phyloP scores from a whole-genome alignment of 2,113 vertebrate genomes.

The Seriola rivoliana region DNA sequence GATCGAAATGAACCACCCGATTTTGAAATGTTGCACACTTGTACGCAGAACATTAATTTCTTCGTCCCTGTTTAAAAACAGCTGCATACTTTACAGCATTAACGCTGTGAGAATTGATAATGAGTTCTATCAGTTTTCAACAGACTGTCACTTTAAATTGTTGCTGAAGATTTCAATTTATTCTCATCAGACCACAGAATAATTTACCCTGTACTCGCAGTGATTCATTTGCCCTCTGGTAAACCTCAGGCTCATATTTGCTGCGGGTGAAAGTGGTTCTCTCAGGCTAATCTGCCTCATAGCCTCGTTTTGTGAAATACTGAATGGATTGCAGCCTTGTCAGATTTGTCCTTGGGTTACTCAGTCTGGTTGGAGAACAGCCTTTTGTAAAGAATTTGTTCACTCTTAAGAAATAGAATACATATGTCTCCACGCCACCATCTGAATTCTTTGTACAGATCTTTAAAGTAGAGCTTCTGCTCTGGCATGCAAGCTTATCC shows the following conservation, averaged over 20 bases:
- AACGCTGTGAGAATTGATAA: background rate
- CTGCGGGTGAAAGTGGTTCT: background rate
- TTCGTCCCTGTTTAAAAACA: background rate
- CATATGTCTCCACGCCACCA: too few species aligned
- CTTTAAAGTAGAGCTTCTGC: too few species aligned
- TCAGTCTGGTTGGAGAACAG: background rate
- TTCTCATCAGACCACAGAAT: constrained; percentile 8
- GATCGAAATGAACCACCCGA: background rate
- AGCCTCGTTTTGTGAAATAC: background rate
- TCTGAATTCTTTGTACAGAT: too few species aligned
- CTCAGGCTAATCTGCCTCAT: background rate
- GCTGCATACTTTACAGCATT: background rate
- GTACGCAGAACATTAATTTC: background rate
- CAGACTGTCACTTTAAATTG: background rate
- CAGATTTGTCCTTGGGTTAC: background rate
- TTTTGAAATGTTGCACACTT: background rate
- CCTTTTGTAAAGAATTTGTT: too few species aligned
- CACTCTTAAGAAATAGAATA: too few species aligned
- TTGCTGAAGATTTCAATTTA: constrained; percentile 21
- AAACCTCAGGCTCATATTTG: constrained; percentile 1
- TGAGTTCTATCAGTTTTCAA: background rate
- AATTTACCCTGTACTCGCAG: background rate
- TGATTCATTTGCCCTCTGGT: background rate
- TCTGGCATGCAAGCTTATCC: too few species aligned
- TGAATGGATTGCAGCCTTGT: background rate